Base-by-base conservation (phyloP, 2,113 vertebrate species). In the Lepisosteus osseus region DNA sequence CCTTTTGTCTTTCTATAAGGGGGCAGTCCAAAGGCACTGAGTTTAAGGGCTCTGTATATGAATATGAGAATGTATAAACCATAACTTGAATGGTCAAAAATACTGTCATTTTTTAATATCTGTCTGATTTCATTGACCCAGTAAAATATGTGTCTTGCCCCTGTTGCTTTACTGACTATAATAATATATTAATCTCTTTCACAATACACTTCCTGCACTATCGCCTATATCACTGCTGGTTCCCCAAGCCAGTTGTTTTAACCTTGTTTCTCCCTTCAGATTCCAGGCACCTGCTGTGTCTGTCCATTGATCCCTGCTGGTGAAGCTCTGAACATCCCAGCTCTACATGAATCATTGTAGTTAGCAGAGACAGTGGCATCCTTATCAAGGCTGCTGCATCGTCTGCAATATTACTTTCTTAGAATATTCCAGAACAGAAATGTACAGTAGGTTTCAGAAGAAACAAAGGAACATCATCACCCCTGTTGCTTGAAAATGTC, bases 211-310 rank as follows among this genome's bases (percentile, higher is more conserved):
- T 43, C 43, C 64, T 57, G 14, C 47, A 56, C 56, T 17, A 13
- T 56, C 41, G 40, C 57, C 17, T 61, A 55, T 41, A 7, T 15
- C 56, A 59, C 41, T 70, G 68, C 6, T 2, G 56, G 56, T 11
- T 9, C n/a, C 56, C 57, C 41, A 12, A 45, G 56, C 64, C 29
- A 78, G 75, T 78, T 76, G 47, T 45, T 82, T 66, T 87, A 80
- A 85, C 83, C 83, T 92, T 87, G 65, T 47, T 68, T 79, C 77
- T 83, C 55, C 76, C 82, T 83, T 85, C 77, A 82, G 72, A 79
- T 79, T 84, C 76, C 57, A 2, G n/a, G 2, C 81, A 61, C 61
- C 80, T 67, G 63, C 29, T 78, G 43, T 42, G 8, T 78, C 77
- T 77, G 0, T 1, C 68, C 75, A 42, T 62, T 76, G 71, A 79